These are phyloP conservation scores for Ciconia stormi DNA, from an alignment of 2,113 vertebrate species.

Conservation along the genomic window DNA sequence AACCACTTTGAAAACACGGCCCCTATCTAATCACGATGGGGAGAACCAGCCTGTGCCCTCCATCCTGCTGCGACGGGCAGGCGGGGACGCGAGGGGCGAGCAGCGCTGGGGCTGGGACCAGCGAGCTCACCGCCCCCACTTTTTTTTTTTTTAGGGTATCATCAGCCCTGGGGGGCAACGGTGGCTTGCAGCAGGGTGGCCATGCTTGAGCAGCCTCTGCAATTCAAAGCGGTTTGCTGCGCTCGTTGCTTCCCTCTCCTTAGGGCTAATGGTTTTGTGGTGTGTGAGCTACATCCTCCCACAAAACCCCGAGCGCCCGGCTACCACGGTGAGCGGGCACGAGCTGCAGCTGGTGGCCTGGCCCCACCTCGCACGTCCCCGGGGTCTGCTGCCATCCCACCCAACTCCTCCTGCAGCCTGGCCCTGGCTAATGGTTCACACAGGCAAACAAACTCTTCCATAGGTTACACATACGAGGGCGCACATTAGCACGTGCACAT, in stretches of 20 bases:
- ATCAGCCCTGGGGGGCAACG: background rate
- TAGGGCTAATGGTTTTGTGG: background rate
- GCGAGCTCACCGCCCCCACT: accelerated
- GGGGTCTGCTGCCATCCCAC: background rate
- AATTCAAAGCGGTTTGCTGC: background rate
- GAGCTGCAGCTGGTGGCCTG: accelerated
- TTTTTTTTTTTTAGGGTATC: background rate
- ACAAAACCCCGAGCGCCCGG: accelerated
- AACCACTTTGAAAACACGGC: background rate
- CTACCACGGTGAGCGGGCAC: accelerated
- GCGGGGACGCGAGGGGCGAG: background rate
- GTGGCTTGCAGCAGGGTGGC: background rate
- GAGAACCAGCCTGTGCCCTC: background rate
- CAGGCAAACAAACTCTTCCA: background rate
- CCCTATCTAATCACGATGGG: background rate
- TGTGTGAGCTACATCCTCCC: background rate
- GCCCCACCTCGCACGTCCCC: background rate
- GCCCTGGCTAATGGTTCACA: background rate
- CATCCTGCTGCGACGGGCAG: background rate
- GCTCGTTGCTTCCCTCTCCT: background rate
- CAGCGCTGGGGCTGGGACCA: accelerated
- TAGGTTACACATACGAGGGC: background rate
- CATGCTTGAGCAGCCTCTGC: background rate
- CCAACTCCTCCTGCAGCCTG: background rate
- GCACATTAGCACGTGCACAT: background rate